Conservation (phyloP, 2,888 invertebrate species). For the Catocala sponsa region DNA sequence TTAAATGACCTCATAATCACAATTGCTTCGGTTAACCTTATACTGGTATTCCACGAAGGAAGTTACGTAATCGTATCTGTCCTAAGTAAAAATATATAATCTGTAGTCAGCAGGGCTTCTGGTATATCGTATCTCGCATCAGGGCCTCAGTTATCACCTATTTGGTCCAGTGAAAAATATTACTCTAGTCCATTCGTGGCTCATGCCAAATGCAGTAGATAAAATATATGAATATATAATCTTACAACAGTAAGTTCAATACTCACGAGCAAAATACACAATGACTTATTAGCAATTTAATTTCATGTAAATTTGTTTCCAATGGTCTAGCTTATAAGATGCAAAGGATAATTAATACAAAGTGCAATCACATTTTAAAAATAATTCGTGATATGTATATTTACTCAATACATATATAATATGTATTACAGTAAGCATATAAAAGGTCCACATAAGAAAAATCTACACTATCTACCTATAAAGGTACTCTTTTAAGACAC, state of each 20-base stretch:
- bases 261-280: constrained; percentile 43
- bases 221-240: constrained; percentile 39
- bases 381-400: constrained; percentile 64
- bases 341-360: constrained; percentile 42
- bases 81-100: constrained; percentile 14
- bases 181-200: constrained; percentile 31
- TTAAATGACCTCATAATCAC: no score
- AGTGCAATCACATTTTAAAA: constrained; percentile 50
- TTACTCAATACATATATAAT: constrained; percentile 67
- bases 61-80: constrained; percentile 26
- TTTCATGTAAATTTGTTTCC: constrained; percentile 43
- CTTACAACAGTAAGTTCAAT: constrained; percentile 43
- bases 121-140: constrained; percentile 19
- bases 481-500: constrained; percentile 85
- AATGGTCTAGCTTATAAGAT: constrained; percentile 41
- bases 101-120: constrained; percentile 34
- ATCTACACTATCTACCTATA: constrained; percentile 72
- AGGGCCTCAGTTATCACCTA: constrained; percentile 37
- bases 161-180: constrained; percentile 51
- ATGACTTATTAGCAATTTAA: constrained; percentile 39
- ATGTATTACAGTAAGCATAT: constrained; percentile 61
- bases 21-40: not conserved
- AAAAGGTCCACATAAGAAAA: constrained; percentile 58
- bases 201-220: constrained; percentile 34
- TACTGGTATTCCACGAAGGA: constrained; percentile 27